Base-by-base conservation (phyloP, 2,888 invertebrate genomes). In the Gortyna flavago region DNA sequence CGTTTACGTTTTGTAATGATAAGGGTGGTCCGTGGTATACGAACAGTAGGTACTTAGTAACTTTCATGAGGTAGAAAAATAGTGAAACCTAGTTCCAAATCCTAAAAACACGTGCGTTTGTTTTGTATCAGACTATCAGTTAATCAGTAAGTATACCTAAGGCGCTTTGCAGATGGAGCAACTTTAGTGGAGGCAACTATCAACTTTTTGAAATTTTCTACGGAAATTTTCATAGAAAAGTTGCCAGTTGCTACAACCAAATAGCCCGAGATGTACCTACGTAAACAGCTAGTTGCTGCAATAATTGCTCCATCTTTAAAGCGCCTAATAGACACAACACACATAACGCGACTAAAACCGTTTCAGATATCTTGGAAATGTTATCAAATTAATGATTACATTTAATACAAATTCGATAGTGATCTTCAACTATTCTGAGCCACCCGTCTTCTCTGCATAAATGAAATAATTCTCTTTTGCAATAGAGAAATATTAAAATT, bases 21-120 rank as follows among this genome's bases (percentile, higher is more conserved):
- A 38, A 13, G 25, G 16, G 3, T 75, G 16, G 35, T 35, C 2
- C 2, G 35, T 4, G 35, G 44, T 44, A 68, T 41, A 51, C 29
- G n/a, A 29, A 57, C 29, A 32, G 13, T 62, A 8, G n/a, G 25
- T 54, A 57, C 21, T 21, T 29, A 8, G 8, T 59, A 16, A 0
- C 16, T 21, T 35, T 18, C 21, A 35, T 32, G 32, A 44, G 11
- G 18, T 32, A 44, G 11, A n/a, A 6, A 25, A 6, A 25, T 62
- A 25, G 59, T 25, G 32, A 71, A 21, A n/a, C 11, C 11, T 59
- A n/a, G 29, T 21, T 80, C n/a, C 1, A 61, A 54, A 61, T 51
- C 5, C 21, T 8, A 21, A 35, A 80, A 72, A 81, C 73, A 81
- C 73, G 21, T 78, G 73, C 77, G 35, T 44, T 78, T 81, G 81